Evolutionary conservation across 2,113 vertebrate species (phyloP).

Genomic region (Ammodytes dubius): DNA sequence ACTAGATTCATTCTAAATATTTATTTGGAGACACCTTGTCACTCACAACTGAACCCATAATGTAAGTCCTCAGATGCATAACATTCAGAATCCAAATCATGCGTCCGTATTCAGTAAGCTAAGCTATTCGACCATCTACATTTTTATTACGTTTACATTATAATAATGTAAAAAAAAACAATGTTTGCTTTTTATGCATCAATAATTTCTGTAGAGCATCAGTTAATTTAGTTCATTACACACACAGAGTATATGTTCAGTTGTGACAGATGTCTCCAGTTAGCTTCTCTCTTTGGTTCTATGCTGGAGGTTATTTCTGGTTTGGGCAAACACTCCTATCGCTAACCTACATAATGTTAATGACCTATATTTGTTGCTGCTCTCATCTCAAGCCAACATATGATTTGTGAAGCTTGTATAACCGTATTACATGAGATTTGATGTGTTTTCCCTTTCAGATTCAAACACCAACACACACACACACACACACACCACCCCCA

Average conservation of each 20-base stretch:
- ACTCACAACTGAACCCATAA: too few relatives aligned
- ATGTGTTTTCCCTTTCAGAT: slow-evolving; percentile 13
- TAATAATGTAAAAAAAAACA: not conserved
- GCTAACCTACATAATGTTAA: slow-evolving; percentile 7
- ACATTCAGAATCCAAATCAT: too few relatives aligned
- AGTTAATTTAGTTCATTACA: not conserved
- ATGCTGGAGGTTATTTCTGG: not conserved
- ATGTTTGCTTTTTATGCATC: not conserved
- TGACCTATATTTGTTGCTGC: not conserved
- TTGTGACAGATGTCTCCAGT: slow-evolving; percentile 44
- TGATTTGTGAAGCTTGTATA: slow-evolving; percentile 33
- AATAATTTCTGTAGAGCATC: not conserved
- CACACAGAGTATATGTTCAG: not conserved
- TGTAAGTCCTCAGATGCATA: not conserved
- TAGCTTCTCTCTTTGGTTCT: not conserved
- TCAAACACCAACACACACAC: slow-evolving; percentile 20
- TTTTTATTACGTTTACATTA: not conserved
- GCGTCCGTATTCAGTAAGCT: too few relatives aligned
- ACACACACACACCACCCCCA: not conserved
- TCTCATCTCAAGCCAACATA: not conserved
- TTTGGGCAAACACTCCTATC: not conserved
- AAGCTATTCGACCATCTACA: not conserved
- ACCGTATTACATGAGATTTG: slow-evolving; percentile 25
- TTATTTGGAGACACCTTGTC: slow-evolving; percentile 39
- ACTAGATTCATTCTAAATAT: not conserved